Base-by-base conservation (phyloP, 2,888 invertebrate species). In the Amphipoea lucens region DNA sequence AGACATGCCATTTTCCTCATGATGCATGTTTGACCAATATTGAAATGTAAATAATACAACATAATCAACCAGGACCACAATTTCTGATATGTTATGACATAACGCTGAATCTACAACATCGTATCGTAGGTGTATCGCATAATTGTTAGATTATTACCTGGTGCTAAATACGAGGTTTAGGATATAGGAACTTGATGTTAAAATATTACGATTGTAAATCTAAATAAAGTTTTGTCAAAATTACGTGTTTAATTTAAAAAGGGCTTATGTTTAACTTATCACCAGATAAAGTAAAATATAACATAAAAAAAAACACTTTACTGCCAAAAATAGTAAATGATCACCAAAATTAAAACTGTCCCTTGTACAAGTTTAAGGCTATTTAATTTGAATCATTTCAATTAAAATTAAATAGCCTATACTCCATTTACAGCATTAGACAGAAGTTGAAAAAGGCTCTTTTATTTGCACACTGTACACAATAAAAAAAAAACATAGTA, bases 111-210 rank as follows among this genome's bases (percentile, higher is more conserved):
- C 12, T 79, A 36, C 6, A 23, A 48, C 14, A 74, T 71, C 48
- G 69, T 14, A 54, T 62, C 14, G 12, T 48, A 71, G 36, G 70
- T 60, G 4, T 78, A 74, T 68, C 76, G 23, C 51, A 78, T 63
- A 72, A 42, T 65, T 79, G 29, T 79, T 75, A 73, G 69, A 72
- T 78, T 73, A 76, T 78, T 63, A 81, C 67, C 73, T 80, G 87
- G 84, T 87, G 84, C 87, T 87, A 83, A 74, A 70, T 81, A 68
- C 67, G 68, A 73, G 77, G 82, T 74, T 60, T 76, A 79, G 60
- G 6, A 45, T 70, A 63, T 66, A 42, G 29, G 45, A 62, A 60
- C 65, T 81, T 62, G 48, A 73, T 69, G 65, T 69, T 73, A 67
- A 48, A 73, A 74, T 5, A 51, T 45, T 79, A 67, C 42, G 4